Base-by-base conservation (phyloP, 1,140 invertebrate genomes). In the Piezodorus guildinii region DNA sequence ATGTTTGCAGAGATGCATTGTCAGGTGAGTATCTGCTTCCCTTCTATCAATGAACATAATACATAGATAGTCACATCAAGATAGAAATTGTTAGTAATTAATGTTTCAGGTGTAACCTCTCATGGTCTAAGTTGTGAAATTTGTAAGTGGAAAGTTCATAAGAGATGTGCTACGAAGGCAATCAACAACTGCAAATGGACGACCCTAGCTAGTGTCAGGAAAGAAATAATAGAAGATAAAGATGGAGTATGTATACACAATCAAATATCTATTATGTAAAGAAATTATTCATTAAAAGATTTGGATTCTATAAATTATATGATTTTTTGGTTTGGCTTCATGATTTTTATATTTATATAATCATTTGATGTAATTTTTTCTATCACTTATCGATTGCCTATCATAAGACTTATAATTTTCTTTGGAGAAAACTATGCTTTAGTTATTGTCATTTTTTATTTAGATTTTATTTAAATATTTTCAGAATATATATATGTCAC, bases 151-250 rank as follows among this genome's bases (percentile, higher is more conserved):
- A 96, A 96, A 77, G 88, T 92, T 30, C 94, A 97, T 77, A 96
- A 96, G 76, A 77, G 88, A 62, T 98, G 94, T 77, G 91, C 91
- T 0, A 81, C 86, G 44, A 90, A 94, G 75, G 90, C 93, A 60
- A 86, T 90, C 70, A 90, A 89, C 68, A 95, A 93, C 71, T 98
- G 94, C 80, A 98, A 98, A 74, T 98, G 94, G 94, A 96, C 91
- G 64, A 95, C 93, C 51, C 77, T 96, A 64, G 88, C 92, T 17
- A 91, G 90, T 25, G 85, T 97, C 63, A 93, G 93, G 27, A 90
- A 90, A 71, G 89, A 96, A 68, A 90, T 96, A 66, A 91, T 96
- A 59, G 93, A 96, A 73, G 91, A 96, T 71, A 80, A 85, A 65
- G 91, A 96, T 76, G 91, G 92, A 76, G 89, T 93, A 76, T 80